These are phyloP conservation scores for Myotis daubentonii DNA, from an alignment of 2,797 vertebrate genomes.

Conservation along the genomic window DNA sequence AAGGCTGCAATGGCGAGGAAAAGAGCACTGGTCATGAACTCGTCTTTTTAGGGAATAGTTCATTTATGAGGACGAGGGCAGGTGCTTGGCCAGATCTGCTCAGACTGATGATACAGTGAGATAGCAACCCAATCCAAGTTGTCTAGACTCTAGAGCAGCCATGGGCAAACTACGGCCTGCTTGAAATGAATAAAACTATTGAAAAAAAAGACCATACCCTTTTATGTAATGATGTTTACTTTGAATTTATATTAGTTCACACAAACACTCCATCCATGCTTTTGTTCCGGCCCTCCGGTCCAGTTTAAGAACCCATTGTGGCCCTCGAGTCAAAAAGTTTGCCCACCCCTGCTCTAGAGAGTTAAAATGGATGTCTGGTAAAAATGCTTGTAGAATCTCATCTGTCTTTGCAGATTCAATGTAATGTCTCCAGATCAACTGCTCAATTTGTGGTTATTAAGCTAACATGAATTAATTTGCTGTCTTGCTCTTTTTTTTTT, in stretches of 20 bases:
- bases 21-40: background rate
- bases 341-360: background rate
- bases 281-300: too few relatives aligned
- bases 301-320: too few relatives aligned
- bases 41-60: background rate
- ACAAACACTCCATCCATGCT: too few relatives aligned
- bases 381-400: background rate
- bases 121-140: background rate
- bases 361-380: slow-evolving; percentile 14
- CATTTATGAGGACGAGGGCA: background rate
- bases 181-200: too few relatives aligned
- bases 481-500: slow-evolving; percentile 17
- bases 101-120: background rate
- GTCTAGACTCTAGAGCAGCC: background rate
- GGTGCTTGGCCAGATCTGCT: background rate
- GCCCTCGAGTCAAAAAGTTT: too few relatives aligned
- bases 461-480: background rate
- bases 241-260: too few relatives aligned
- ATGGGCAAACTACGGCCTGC: too few relatives aligned
- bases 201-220: too few relatives aligned
- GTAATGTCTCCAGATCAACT: slow-evolving; percentile 10
- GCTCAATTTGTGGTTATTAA: background rate
- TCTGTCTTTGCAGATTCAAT: slow-evolving; percentile 3
- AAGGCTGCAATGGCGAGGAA: slow-evolving; percentile 20
- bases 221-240: too few relatives aligned